A percentile compares a stretch with the other conserved stretches of the same genome.
Conservation (phyloP, 2,888 invertebrate genomes). For the Cosmopolites sordidus region DNA sequence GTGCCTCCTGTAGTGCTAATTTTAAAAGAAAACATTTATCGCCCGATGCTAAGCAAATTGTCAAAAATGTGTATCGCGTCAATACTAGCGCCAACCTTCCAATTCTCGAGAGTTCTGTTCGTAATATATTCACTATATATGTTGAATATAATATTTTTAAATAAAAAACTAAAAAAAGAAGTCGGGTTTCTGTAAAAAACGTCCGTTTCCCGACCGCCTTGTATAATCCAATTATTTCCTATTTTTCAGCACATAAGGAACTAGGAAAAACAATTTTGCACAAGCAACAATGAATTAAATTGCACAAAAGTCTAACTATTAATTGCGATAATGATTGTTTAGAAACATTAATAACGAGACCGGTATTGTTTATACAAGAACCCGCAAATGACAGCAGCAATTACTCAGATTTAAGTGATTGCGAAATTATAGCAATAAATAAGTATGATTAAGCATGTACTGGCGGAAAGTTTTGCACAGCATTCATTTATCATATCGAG, state of each 20-base stretch:
- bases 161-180: no score
- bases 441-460: constrained; percentile 8
- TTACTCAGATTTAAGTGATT: constrained; percentile 12
- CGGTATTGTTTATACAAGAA: constrained; percentile 19
- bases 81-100: no score
- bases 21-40: no score
- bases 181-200: no score
- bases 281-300: not conserved
- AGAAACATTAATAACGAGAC: constrained; percentile 18
- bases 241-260: not conserved
- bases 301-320: not conserved
- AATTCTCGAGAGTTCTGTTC: no score
- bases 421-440: constrained; percentile 13
- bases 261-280: not conserved
- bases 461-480: not conserved
- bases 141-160: no score
- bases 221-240: not conserved
- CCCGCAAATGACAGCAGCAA: constrained; percentile 11
- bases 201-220: not conserved
- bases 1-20: no score
- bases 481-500: not conserved
- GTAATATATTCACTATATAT: no score
- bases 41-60: no score
- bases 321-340: constrained; percentile 8
- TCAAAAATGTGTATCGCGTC: no score